These are phyloP conservation scores for Laupala kohalensis DNA, from an alignment of 1,140 invertebrate species.

Conservation along the genomic window DNA sequence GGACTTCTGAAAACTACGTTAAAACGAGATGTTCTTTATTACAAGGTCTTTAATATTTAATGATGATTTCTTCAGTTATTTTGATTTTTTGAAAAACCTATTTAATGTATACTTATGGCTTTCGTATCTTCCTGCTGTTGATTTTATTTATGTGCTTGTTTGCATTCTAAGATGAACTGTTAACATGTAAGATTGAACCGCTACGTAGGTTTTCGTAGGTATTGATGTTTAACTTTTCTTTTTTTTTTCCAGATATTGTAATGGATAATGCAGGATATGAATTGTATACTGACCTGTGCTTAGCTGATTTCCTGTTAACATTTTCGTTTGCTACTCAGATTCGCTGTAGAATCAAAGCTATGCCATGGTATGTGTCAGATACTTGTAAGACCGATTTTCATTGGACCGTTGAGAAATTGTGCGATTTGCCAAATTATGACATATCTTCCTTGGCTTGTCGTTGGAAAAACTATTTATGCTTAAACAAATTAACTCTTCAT, in stretches of 20 bases:
- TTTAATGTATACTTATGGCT: too few species aligned
- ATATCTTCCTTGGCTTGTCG: conserved; percentile 24
- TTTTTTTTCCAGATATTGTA: conserved; percentile 51
- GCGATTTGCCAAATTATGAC: conserved; percentile 17
- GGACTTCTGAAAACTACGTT: too few species aligned
- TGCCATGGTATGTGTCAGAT: conserved; percentile 97
- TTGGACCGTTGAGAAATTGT: conserved; percentile 33
- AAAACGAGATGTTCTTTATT: too few species aligned
- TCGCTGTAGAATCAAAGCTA: conserved; percentile 73
- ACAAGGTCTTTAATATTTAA: too few species aligned
- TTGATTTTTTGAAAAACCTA: too few species aligned
- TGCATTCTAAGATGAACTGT: too few species aligned
- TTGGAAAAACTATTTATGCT: conserved; percentile 40
- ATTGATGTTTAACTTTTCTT: neutral
- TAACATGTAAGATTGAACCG: too few species aligned
- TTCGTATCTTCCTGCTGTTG: too few species aligned
- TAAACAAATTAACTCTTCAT: conserved; percentile 33
- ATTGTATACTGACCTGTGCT: conserved; percentile 75
- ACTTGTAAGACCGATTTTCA: conserved; percentile 61
- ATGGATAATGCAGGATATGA: conserved; percentile 93
- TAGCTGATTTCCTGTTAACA: conserved; percentile 65
- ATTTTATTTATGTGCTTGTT: too few species aligned
- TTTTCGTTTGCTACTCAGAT: conserved; percentile 53
- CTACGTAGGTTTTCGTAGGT: too few species aligned
- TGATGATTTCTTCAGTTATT: too few species aligned